phyloP scores from a whole-genome alignment of 1,140 invertebrate genomes.

The Platyura marginata region DNA sequence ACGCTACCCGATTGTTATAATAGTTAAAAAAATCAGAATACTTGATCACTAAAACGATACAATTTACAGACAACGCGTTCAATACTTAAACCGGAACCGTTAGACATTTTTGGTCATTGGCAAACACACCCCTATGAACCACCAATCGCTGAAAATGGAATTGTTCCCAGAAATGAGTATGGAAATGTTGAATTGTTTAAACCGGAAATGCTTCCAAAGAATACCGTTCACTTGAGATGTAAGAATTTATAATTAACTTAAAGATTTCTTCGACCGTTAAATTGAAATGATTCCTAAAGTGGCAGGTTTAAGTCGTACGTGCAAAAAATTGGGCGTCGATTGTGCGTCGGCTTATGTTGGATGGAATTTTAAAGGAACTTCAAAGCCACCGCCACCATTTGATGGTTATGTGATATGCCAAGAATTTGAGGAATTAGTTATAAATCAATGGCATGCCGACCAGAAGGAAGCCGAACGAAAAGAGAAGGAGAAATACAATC shows the following conservation, averaged over 20 bases:
- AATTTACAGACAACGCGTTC: conserved; percentile 46
- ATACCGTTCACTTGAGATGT: conserved; percentile 77
- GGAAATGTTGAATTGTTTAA: conserved; percentile 97
- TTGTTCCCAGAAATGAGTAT: conserved; percentile 90
- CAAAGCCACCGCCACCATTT: conserved; percentile 66
- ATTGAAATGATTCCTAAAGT: too few species aligned
- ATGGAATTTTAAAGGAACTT: conserved; percentile 79
- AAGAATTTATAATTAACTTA: too few species aligned
- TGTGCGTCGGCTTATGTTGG: conserved; percentile 87
- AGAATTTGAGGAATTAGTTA: conserved; percentile 66
- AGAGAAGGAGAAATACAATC: conserved; percentile 56
- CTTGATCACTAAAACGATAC: too few species aligned
- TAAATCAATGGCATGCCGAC: conserved; percentile 79
- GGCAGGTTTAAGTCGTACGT: conserved; percentile 66
- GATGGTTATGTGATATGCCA: conserved; percentile 90
- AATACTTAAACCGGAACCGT: conserved; percentile 48
- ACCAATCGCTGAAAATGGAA: conserved; percentile 72
- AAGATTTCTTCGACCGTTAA: too few species aligned
- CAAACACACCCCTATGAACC: conserved; percentile 81
- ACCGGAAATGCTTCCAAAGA: conserved; percentile 82
- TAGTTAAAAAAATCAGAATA: too few species aligned
- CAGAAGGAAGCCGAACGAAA: conserved; percentile 48
- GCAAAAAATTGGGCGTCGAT: conserved; percentile 82
- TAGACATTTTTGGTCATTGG: conserved; percentile 92
- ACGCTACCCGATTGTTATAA: too few species aligned